A percentile compares a stretch with the other conserved stretches of the same genome.
Conservation (phyloP, 2,888 invertebrate genomes). For the Oligia strigilis region DNA sequence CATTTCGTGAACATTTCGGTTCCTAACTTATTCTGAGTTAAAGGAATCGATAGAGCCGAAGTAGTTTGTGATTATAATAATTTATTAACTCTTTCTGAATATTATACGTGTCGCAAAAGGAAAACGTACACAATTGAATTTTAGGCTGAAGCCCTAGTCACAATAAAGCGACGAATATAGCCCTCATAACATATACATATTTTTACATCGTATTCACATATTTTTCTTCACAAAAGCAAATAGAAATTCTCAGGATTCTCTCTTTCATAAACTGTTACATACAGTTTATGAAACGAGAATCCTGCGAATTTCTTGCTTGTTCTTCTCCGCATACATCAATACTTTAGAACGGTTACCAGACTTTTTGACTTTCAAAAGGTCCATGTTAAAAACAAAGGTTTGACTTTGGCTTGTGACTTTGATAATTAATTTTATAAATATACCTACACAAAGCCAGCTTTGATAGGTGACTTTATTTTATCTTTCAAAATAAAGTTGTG, state of each 20-base stretch:
- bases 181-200: conserved; percentile 3
- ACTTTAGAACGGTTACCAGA: background rate
- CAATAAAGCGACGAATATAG: background rate
- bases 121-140: background rate
- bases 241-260: no score
- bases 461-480: background rate
- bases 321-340: background rate
- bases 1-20: conserved; percentile 19
- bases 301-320: no score
- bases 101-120: background rate
- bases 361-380: background rate
- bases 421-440: background rate
- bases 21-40: conserved; percentile 32
- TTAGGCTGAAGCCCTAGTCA: background rate
- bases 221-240: conserved; percentile 18
- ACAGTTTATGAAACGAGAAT: background rate
- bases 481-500: background rate
- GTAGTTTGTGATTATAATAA: background rate
- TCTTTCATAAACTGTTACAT: no score
- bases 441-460: background rate
- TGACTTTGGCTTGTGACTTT: background rate
- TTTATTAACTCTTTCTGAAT: background rate
- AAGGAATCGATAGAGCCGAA: conserved; percentile 2
- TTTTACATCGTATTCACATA: conserved; percentile 24
- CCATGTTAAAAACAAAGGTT: background rate